These are phyloP conservation scores for Thecophora atra DNA, from an alignment of 2,888 invertebrate species.

Conservation along the genomic window DNA sequence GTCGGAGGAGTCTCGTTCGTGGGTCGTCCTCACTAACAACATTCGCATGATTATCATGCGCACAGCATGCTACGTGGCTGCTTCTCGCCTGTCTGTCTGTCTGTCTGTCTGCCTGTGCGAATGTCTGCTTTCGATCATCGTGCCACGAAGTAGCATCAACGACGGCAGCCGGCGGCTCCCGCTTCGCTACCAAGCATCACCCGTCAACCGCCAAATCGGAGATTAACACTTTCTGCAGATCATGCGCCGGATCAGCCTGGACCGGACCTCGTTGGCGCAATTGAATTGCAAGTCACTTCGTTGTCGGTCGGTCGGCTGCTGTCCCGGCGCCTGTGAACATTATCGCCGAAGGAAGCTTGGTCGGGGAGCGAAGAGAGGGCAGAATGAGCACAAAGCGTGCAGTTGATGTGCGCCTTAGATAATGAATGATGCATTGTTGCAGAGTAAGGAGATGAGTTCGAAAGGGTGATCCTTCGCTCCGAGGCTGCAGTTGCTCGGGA, in stretches of 20 bases:
- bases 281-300: conserved; percentile 37
- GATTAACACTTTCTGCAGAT: conserved; percentile 40
- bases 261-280: conserved; percentile 16
- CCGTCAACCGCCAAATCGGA: conserved; percentile 21
- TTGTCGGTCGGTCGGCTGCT: not conserved
- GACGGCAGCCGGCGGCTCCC: conserved; percentile 6
- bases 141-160: conserved; percentile 8
- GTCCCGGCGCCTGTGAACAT: conserved; percentile 40
- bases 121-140: not conserved
- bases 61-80: conserved; percentile 25
- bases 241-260: conserved; percentile 19
- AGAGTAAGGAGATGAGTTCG: not conserved
- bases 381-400: conserved; percentile 23
- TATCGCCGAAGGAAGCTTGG: conserved; percentile 19
- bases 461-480: not conserved
- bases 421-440: conserved; percentile 21
- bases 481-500: not conserved
- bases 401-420: conserved; percentile 33
- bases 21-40: not conserved
- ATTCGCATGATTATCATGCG: conserved; percentile 23
- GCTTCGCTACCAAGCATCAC: conserved; percentile 10
- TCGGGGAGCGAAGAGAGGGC: not conserved
- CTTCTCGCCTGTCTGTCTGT: not conserved
- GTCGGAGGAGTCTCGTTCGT: conserved; percentile 14
- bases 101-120: not conserved